Percentiles rank a stretch among this genome's conserved stretches.
phyloP scores from a whole-genome alignment of 37 sponge, comb jelly and placozoan genomes.

The Axinella damicornis region DNA sequence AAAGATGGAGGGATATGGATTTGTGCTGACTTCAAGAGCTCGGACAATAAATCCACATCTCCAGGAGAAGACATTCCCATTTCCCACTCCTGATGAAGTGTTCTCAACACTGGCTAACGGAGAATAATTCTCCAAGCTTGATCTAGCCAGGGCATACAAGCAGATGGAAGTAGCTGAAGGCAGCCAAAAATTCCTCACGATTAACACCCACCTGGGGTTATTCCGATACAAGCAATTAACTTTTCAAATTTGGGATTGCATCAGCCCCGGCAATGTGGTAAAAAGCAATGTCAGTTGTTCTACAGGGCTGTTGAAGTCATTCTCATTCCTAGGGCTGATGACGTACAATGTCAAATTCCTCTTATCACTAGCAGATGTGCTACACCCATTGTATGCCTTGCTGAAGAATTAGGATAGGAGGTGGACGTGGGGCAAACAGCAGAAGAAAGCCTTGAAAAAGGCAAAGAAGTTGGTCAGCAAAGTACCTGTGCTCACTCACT shows the following conservation, averaged over 20 bases:
- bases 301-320: constrained; percentile 1
- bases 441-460: too few relatives aligned
- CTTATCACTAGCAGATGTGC: too few relatives aligned
- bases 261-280: constrained; percentile 43
- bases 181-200: constrained; percentile 3
- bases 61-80: not conserved
- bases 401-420: too few relatives aligned
- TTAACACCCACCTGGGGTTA: constrained; percentile 26
- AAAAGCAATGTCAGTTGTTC: constrained; percentile 10
- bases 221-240: constrained; percentile 1
- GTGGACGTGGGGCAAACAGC: too few relatives aligned
- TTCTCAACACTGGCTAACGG: constrained; percentile 23
- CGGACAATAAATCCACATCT: constrained; percentile 17
- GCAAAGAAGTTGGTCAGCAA: too few relatives aligned
- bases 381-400: too few relatives aligned
- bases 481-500: too few relatives aligned
- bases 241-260: constrained; percentile 23
- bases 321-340: too few relatives aligned
- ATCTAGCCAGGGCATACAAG: constrained; percentile 17
- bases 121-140: constrained; percentile 4
- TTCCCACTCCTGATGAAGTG: constrained; percentile 31
- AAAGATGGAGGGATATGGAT: constrained; percentile 4
- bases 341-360: too few relatives aligned
- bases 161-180: constrained; percentile 26
- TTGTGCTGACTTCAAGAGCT: constrained; percentile 26